Conservation (phyloP, 2,797 vertebrate genomes). For the Pogoniulus pusillus region DNA sequence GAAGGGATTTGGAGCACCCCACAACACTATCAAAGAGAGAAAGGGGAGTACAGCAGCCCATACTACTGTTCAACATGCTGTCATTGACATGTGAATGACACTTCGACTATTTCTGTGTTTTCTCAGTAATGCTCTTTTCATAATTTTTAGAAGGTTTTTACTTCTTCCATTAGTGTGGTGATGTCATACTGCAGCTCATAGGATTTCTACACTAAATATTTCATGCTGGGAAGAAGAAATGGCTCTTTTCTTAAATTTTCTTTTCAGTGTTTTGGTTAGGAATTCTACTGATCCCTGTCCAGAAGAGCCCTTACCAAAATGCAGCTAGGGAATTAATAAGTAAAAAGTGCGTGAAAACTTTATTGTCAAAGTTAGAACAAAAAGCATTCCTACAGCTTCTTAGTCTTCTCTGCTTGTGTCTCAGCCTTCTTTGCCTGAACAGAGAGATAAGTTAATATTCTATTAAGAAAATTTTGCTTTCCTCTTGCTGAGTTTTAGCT, state of each 20-base stretch:
- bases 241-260: background rate
- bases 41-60: constrained; percentile 16
- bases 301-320: constrained; percentile 26
- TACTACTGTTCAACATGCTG: background rate
- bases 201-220: constrained; percentile 49
- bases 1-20: too few relatives aligned
- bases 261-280: constrained; percentile 51
- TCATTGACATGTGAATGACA: constrained; percentile 15
- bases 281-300: constrained; percentile 58
- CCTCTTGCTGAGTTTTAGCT: background rate
- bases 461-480: background rate
- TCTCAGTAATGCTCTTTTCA: constrained; percentile 40
- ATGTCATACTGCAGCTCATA: constrained; percentile 27
- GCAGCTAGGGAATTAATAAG: constrained; percentile 35
- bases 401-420: background rate
- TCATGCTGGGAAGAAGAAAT: constrained; percentile 36
- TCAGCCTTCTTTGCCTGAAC: background rate
- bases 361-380: constrained; percentile 6
- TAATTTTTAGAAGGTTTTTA: constrained; percentile 57
- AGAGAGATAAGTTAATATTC: constrained; percentile 17
- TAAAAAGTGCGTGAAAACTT: constrained; percentile 24
- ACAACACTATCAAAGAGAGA: background rate
- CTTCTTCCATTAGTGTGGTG: constrained; percentile 49
- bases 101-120: constrained; percentile 14
- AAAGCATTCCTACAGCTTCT: constrained; percentile 18